Conservation (phyloP, 2,113 vertebrate species). For the Sinocyclocheilus rhinocerous region DNA sequence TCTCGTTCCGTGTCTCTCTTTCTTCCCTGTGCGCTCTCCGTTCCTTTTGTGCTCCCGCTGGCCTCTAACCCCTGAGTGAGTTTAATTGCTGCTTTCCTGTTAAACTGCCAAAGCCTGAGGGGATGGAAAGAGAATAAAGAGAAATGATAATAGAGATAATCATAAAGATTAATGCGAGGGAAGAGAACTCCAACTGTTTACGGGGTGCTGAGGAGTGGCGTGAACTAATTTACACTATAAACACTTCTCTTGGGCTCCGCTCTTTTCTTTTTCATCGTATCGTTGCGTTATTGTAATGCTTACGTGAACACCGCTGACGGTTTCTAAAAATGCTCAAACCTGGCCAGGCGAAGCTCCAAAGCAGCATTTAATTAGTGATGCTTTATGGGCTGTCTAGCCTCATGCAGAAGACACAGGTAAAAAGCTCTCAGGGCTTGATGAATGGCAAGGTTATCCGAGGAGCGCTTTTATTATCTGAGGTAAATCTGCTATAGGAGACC, state of each 20-base stretch:
- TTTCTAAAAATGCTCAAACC: slow-evolving; percentile 36
- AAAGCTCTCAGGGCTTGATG: slow-evolving; percentile 43
- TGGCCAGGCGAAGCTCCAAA: slow-evolving; percentile 5
- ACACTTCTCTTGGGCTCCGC: slow-evolving; percentile 31
- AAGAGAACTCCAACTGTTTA: slow-evolving; percentile 46
- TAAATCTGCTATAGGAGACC: slow-evolving; percentile 44
- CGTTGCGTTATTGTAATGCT: slow-evolving; percentile 12
- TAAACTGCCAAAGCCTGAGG: slow-evolving; percentile 36
- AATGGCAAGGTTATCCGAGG: slow-evolving; percentile 52
- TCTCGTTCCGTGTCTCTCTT: background rate
- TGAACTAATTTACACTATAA: slow-evolving; percentile 56
- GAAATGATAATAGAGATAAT: slow-evolving; percentile 50
- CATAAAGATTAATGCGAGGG: slow-evolving; percentile 23
- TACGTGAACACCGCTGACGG: background rate
- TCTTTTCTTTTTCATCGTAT: slow-evolving; percentile 47
- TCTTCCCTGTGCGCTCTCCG: background rate
- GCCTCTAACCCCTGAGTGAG: slow-evolving; percentile 25
- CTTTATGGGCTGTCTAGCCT: slow-evolving; percentile 46
- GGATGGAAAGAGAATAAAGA: slow-evolving; percentile 21
- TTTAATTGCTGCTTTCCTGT: slow-evolving; percentile 43
- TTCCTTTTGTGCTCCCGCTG: slow-evolving; percentile 17
- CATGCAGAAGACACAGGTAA: slow-evolving; percentile 37
- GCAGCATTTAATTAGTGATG: slow-evolving; percentile 44
- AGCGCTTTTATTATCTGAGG: slow-evolving; percentile 52
- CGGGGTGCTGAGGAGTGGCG: slow-evolving; percentile 40